Evolutionary conservation across 2,888 invertebrate species (phyloP), one percentile per base, ranked within the genome.

Genomic region (Parnassius mnemosyne): DNA sequence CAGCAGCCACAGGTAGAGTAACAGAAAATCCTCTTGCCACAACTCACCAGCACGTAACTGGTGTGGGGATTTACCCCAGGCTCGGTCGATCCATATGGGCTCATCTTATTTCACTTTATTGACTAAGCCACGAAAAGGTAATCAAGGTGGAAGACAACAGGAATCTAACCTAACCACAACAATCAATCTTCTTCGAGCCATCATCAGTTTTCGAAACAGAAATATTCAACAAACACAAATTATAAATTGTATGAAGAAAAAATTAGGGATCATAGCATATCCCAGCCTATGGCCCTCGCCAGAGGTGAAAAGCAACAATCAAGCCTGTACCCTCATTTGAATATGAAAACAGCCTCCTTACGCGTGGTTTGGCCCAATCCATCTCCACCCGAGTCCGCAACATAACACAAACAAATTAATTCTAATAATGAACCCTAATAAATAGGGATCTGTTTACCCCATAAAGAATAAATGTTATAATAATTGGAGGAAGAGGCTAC

Each of bases 401-500:
- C 86, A 87, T 86, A 88, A 88, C 88, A 86, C 83, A 90, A 90
- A 91, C 90, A 91, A 91, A 91, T 91, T 91, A 89, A 91, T 91
- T 89, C 89, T 74, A 83, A 88, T 89, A 90, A 90, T 90, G 83
- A 84, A 88, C 89, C 88, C 85, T 86, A 89, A 89, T 89, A 89
- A 89, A 90, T 85, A 88, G 82, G 84, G 87, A 81, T 87, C 87
- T 87, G 87, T 89, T 89, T 89, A 89, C 85, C 81, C 81, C 87
- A 81, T 87, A 89, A 89, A 89, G 89, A 88, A 89, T 89, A 85
- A 89, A 89, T 83, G 85, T 87, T 85, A 82, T 85, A 89, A 89
- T 89, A 90, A 90, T 89, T 87, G 87, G 85, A 81, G 76, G 85
- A 88, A 82, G 81, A 84, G 81, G 83, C 81, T 85, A 86, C 84